A percentile compares a stretch with the other conserved stretches of the same genome.
Conservation (phyloP, 1,140 invertebrate genomes). For the Dendroctonus valens region DNA sequence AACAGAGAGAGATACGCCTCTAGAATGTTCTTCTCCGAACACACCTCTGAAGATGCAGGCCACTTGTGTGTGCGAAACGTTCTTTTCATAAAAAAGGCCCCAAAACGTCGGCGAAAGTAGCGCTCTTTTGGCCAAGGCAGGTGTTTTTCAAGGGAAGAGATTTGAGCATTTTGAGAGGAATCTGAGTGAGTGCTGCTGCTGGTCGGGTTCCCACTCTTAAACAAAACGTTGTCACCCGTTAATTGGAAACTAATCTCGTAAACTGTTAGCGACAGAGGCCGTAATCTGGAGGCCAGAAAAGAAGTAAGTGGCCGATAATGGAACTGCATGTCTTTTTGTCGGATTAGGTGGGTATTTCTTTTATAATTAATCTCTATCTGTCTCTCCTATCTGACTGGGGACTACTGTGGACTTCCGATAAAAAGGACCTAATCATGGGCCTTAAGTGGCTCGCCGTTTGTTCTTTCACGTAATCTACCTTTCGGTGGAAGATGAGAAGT, state of each 20-base stretch:
- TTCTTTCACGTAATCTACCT: constrained; percentile 28
- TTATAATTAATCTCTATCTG: constrained; percentile 35
- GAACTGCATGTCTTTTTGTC: constrained; percentile 30
- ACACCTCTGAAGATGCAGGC: too few species aligned
- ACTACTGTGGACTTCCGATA: constrained; percentile 33
- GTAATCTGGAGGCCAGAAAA: constrained; percentile 19
- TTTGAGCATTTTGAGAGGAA: too few species aligned
- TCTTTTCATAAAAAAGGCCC: too few species aligned
- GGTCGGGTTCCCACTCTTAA: constrained; percentile 21
- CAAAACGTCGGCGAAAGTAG: too few species aligned
- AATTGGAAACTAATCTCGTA: constrained; percentile 29
- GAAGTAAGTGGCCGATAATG: constrained; percentile 26
- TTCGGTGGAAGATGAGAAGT: constrained; percentile 33
- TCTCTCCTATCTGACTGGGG: constrained; percentile 26
- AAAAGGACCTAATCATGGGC: constrained; percentile 29
- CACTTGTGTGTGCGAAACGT: too few species aligned
- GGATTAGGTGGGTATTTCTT: constrained; percentile 32
- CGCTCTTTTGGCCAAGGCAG: too few species aligned
- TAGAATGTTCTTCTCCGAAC: too few species aligned
- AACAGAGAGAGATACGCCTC: too few species aligned
- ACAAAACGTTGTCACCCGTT: constrained; percentile 30
- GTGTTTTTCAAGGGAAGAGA: too few species aligned
- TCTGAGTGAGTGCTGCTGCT: too few species aligned
- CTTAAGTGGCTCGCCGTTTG: constrained; percentile 31
- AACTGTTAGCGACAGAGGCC: constrained; percentile 26